phyloP scores from a whole-genome alignment of 1,140 invertebrate genomes.

The Parapsyche elsis region DNA sequence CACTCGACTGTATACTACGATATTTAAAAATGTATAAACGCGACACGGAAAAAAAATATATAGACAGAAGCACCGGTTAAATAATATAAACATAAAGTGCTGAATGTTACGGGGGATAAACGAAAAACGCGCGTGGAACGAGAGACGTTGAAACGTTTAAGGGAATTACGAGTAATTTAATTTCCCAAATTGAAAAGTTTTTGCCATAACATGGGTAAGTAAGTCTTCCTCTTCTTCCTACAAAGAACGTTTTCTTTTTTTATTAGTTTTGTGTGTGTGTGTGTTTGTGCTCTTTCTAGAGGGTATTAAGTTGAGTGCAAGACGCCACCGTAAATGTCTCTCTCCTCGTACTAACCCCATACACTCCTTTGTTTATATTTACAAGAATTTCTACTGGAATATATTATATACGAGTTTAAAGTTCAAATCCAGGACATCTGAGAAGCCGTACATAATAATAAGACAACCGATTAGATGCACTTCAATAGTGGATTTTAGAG shows the following conservation, averaged over 20 bases:
- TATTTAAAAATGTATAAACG: no score
- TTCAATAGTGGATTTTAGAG: no score
- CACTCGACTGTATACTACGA: no score
- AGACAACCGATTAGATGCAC: no score
- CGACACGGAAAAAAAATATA: no score
- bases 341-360: neutral
- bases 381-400: neutral
- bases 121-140: neutral
- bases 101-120: no score
- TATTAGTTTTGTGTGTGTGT: conserved; percentile 41
- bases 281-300: conserved; percentile 34
- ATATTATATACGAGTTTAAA: no score
- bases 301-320: conserved; percentile 50
- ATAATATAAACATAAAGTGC: no score
- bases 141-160: conserved; percentile 26
- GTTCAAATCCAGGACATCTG: no score
- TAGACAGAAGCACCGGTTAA: no score
- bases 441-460: no score
- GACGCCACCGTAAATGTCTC: conserved; percentile 30
- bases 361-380: neutral
- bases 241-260: conserved; percentile 42
- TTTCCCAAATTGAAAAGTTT: conserved; percentile 55
- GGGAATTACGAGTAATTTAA: conserved; percentile 50
- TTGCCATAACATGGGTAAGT: conserved; percentile 43
- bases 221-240: conserved; percentile 8